Evolutionary conservation across 2,113 vertebrate genomes (phyloP).

Genomic region (Lates calcarifer): DNA sequence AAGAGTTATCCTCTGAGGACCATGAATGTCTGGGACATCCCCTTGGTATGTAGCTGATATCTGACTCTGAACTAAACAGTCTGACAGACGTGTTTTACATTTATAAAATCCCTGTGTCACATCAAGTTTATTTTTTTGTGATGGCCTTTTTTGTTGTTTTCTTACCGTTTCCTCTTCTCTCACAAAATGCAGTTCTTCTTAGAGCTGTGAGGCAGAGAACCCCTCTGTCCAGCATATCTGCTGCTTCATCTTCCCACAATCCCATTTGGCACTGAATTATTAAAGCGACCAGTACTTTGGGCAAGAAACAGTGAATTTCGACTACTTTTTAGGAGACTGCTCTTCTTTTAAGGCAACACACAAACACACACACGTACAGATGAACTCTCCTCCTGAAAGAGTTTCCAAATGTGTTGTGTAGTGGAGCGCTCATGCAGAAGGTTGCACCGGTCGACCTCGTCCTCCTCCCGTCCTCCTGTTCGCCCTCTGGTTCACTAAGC

Average conservation of each 20-base stretch:
- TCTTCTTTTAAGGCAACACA: constrained; percentile 7
- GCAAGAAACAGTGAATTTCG: constrained; percentile 11
- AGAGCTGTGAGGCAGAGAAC: not conserved
- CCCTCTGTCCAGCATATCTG: constrained; percentile 12
- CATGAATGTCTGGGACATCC: too few species aligned
- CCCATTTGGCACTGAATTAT: constrained; percentile 50
- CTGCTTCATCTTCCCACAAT: constrained; percentile 40
- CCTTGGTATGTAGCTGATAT: too few species aligned
- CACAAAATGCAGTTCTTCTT: not conserved
- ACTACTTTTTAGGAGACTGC: not conserved
- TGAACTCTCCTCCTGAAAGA: constrained; percentile 45
- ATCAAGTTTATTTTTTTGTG: too few species aligned
- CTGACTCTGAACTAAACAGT: too few species aligned
- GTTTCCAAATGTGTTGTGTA: constrained; percentile 55
- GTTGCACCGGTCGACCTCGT: constrained; percentile 24
- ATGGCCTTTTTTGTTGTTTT: not conserved
- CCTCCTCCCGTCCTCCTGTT: constrained; percentile 19
- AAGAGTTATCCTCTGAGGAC: not conserved
- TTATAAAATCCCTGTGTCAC: too few species aligned
- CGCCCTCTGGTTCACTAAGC: constrained; percentile 22
- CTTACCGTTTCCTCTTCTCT: not conserved
- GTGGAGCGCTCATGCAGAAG: constrained; percentile 65
- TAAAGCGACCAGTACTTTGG: constrained; percentile 45
- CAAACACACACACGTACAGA: constrained; percentile 33
- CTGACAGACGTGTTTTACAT: too few species aligned